Conservation (phyloP, 2,113 vertebrate genomes). For the Xiphophorus hellerii region DNA sequence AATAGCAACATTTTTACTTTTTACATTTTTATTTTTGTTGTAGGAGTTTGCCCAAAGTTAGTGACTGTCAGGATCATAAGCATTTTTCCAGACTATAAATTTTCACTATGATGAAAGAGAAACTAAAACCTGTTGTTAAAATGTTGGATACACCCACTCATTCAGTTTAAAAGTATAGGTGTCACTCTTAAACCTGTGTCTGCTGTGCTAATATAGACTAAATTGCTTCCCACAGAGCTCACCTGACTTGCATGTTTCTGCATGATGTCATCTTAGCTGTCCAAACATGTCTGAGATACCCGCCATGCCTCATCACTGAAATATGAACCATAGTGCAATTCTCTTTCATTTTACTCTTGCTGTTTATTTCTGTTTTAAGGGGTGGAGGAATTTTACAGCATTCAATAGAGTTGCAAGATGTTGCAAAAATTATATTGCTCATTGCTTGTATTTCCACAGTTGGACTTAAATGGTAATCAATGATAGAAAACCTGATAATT, state of each 20-base stretch:
- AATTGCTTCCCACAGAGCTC: slow-evolving; percentile 2
- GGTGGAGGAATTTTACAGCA: background rate
- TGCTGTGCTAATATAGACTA: too few relatives aligned
- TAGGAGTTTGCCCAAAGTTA: too few relatives aligned
- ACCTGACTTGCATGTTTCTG: slow-evolving; percentile 4
- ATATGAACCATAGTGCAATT: slow-evolving; percentile 2
- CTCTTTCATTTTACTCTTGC: slow-evolving; percentile 16
- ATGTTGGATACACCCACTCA: background rate
- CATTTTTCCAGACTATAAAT: background rate
- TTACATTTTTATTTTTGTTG: too few relatives aligned
- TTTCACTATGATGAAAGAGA: background rate
- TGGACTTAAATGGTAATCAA: background rate
- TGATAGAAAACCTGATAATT: background rate
- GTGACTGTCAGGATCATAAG: background rate
- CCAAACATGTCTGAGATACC: slow-evolving; percentile 24
- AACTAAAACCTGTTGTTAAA: background rate
- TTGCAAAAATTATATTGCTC: background rate
- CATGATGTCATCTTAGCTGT: slow-evolving; percentile 27
- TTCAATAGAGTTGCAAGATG: background rate
- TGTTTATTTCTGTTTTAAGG: slow-evolving; percentile 1
- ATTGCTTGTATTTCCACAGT: background rate
- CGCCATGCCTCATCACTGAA: slow-evolving; percentile 21
- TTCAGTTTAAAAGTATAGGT: background rate
- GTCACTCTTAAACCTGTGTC: background rate
- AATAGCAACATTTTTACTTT: background rate